Percentiles rank a stretch among this genome's conserved stretches.
These are phyloP conservation scores for Crax fasciolata DNA, from an alignment of 2,797 vertebrate species.

Conservation along the genomic window DNA sequence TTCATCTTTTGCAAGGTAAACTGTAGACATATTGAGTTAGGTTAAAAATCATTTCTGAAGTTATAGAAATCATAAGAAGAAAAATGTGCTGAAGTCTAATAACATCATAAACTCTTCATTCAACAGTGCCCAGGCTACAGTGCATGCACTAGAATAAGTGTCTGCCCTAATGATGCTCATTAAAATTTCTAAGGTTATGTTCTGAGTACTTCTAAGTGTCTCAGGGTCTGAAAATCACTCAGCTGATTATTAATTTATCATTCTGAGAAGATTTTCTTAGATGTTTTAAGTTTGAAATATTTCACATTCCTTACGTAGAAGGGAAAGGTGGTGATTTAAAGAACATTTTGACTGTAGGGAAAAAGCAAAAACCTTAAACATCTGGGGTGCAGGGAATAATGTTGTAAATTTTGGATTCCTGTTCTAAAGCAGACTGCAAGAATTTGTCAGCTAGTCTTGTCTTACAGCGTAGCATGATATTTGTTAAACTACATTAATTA, in stretches of 20 bases:
- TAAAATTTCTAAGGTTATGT: constrained; percentile 29
- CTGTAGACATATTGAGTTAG: neutral
- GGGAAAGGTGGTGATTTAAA: neutral
- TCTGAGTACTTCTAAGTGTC: constrained; percentile 10
- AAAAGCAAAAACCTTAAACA: neutral
- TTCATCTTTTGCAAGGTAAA: neutral
- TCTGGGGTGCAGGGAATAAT: neutral
- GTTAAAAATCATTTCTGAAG: neutral
- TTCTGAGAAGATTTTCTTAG: constrained; percentile 18
- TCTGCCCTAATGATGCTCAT: constrained; percentile 35
- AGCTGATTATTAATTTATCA: constrained; percentile 38
- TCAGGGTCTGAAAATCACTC: constrained; percentile 3
- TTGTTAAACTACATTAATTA: neutral
- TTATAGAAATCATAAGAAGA: neutral
- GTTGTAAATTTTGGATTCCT: neutral
- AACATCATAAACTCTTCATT: constrained; percentile 33
- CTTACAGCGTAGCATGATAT: neutral
- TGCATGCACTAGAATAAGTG: neutral
- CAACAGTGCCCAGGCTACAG: constrained; percentile 2
- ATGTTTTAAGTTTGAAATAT: constrained; percentile 28
- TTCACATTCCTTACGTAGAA: neutral
- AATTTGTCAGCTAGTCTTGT: neutral
- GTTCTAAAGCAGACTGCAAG: neutral
- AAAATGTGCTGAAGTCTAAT: neutral
- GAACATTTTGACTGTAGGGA: neutral